Conservation (phyloP, 2,888 invertebrate species). For the Cosmia pyralina region DNA sequence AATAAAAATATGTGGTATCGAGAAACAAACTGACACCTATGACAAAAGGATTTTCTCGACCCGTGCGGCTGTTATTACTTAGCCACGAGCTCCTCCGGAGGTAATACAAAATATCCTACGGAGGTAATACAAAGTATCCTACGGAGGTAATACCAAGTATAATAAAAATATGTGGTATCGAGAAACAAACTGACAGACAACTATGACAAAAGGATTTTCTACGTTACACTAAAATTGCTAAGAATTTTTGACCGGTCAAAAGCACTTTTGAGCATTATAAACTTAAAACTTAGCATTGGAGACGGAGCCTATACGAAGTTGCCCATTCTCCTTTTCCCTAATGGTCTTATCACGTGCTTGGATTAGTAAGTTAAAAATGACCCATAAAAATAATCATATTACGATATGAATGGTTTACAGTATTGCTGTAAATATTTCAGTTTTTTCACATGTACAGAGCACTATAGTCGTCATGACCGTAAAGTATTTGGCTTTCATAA, state of each 20-base stretch:
- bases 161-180: too few species aligned
- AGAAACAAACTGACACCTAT: too few species aligned
- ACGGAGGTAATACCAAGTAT: too few species aligned
- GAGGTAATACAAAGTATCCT: too few species aligned
- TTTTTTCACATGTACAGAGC: conserved; percentile 41
- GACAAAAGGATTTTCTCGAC: too few species aligned
- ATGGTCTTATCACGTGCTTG: conserved; percentile 29
- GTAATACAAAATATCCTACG: too few species aligned
- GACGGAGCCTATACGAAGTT: not conserved
- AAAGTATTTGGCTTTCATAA: conserved; percentile 49
- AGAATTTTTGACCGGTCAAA: not conserved
- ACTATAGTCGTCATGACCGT: conserved; percentile 66
- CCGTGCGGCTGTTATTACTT: too few species aligned
- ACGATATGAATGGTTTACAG: conserved; percentile 45
- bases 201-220: not conserved
- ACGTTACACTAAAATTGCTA: not conserved
- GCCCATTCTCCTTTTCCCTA: conserved; percentile 11
- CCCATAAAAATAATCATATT: conserved; percentile 41
- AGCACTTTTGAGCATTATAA: not conserved
- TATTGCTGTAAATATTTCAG: conserved; percentile 50
- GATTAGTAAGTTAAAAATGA: conserved; percentile 28
- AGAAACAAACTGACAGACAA: not conserved
- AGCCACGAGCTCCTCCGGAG: too few species aligned
- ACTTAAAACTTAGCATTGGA: not conserved
- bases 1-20: too few species aligned